Evolutionary conservation across 2,888 invertebrate genomes (phyloP), one percentile per base, ranked within the genome.

Genomic region (Bellardia bayeri): DNA sequence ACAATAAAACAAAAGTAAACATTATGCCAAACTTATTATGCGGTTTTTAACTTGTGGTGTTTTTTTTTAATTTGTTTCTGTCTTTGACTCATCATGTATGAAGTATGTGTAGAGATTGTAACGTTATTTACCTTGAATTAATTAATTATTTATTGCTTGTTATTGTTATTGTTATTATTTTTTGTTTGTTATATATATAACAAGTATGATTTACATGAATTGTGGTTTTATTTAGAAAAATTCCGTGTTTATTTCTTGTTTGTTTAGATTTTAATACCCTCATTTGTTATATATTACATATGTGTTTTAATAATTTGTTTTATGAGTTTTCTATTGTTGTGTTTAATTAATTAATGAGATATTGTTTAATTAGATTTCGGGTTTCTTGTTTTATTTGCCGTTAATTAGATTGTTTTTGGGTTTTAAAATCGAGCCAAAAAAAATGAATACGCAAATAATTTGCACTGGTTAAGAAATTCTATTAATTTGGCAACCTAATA

Each of bases 101-200:
- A 51, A 49, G 16, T 58, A 45, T 30, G 0, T 45, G 30, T 63
- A 37, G 56, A 42, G 68, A n/a, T 85, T 72, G 37, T n/a, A 14
- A 40, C n/a, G 40, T 33, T 78, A 85, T 85, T 85, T 71, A 85
- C 85, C 80, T 85, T 85, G 85, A 81, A 80, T 85, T 85, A 69
- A 85, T 80, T 85, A 75, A 13, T 80, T 79, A 79, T 79, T 79
- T 49, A 33, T 72, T 66, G 42, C 5, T 68, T 14, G 33, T 66
- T 42, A 45, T 33, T 14, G 33, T 66, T 42, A 45, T 33, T 75
- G 13, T 45, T 45, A 45, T 74, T 79, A 79, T 78, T 72, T 56
- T 37, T 74, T 66, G 45, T 45, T 78, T 71, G n/a, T 54, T 83
- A 33, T 76, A n/a, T 76, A 78, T 58, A n/a, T 13, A 5, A n/a